These are phyloP conservation scores for Melieria crassipennis DNA, from an alignment of 2,888 invertebrate species.

Conservation along the genomic window DNA sequence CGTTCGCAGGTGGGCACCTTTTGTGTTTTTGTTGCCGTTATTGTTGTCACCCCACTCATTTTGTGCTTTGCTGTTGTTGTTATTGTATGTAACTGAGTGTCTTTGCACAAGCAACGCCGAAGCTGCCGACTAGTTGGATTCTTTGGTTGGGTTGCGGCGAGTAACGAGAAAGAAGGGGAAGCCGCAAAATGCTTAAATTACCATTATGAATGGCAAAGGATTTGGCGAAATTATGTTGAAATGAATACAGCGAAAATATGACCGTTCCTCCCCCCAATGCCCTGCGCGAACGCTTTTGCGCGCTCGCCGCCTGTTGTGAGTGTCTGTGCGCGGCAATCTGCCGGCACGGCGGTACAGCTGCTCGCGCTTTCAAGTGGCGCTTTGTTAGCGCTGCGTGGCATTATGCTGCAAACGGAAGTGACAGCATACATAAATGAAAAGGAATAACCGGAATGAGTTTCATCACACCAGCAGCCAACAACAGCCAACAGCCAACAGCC, in stretches of 20 bases:
- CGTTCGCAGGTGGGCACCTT: constrained; percentile 21
- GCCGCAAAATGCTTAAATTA: constrained; percentile 32
- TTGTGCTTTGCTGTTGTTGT: background rate
- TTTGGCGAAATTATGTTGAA: constrained; percentile 28
- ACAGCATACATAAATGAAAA: constrained; percentile 26
- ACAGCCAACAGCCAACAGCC: background rate
- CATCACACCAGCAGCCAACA: constrained; percentile 12
- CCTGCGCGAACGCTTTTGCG: background rate
- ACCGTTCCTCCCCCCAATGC: background rate
- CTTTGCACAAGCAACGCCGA: background rate
- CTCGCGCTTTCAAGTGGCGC: constrained; percentile 1
- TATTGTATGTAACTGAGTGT: background rate
- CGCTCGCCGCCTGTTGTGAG: background rate
- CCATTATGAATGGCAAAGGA: constrained; percentile 34
- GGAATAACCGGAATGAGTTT: constrained; percentile 27
- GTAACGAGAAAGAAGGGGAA: background rate
- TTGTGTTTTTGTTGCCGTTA: background rate
- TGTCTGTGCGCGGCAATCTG: constrained; percentile 1
- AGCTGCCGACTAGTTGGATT: background rate
- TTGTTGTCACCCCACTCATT: background rate
- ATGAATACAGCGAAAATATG: constrained; percentile 26
- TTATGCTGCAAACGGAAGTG: constrained; percentile 20
- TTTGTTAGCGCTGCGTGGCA: background rate
- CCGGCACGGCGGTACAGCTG: background rate
- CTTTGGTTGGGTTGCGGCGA: background rate